These are phyloP conservation scores for Mormyrops boulengeri DNA, from an alignment of 2,797 vertebrate genomes.

Conservation along the genomic window DNA sequence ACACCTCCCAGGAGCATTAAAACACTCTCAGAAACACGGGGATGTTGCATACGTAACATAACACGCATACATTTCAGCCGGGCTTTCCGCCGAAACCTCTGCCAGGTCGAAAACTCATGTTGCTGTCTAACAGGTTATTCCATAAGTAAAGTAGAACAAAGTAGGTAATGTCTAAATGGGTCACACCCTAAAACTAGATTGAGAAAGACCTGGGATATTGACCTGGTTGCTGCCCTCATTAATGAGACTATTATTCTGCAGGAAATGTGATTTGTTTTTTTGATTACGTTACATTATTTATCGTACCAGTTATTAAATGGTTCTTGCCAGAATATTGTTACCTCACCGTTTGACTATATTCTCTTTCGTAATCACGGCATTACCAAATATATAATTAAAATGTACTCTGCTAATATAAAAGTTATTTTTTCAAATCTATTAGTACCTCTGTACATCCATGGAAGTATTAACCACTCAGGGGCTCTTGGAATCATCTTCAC, in stretches of 20 bases:
- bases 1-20: not conserved
- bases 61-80: not conserved
- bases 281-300: not conserved
- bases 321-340: not conserved
- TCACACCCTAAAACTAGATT: conserved; percentile 47
- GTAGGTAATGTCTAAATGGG: conserved; percentile 61
- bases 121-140: conserved; percentile 48
- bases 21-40: not conserved
- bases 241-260: conserved; percentile 37
- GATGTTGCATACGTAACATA: not conserved
- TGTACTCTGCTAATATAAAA: not conserved
- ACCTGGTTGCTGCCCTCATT: conserved; percentile 38
- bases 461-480: not conserved
- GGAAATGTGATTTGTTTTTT: conserved; percentile 16
- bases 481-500: not conserved
- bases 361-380: not conserved
- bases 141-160: conserved; percentile 55
- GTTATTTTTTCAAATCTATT: not conserved
- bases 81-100: not conserved
- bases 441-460: not conserved
- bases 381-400: not conserved
- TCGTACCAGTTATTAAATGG: not conserved
- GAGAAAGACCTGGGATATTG: conserved; percentile 32
- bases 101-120: conserved; percentile 1
- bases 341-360: not conserved